Conservation (phyloP, 2,797 vertebrate species). For the Parotocinclus haroldoi region DNA sequence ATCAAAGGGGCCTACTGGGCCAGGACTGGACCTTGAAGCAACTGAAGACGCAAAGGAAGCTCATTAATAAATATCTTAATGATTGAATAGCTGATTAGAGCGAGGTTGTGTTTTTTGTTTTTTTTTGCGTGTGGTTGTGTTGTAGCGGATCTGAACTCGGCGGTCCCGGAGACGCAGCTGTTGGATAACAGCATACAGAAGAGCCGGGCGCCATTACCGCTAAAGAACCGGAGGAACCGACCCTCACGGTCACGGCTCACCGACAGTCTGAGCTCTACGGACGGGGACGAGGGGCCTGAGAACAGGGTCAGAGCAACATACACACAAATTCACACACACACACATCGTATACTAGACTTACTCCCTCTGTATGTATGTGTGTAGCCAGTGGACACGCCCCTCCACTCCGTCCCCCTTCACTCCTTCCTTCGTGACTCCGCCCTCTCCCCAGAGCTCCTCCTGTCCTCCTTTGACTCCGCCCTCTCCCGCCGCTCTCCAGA, state of each 20-base stretch:
- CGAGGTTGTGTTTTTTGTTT: background rate
- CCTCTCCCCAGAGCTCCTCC: conserved; percentile 62
- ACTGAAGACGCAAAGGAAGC: too few relatives aligned
- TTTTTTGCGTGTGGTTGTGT: too few relatives aligned
- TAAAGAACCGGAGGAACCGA: conserved; percentile 76
- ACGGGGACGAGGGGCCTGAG: conserved; percentile 79
- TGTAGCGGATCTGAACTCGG: conserved; percentile 79
- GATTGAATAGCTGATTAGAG: too few relatives aligned
- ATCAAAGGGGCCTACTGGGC: too few relatives aligned
- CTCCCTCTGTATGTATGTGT: conserved; percentile 13
- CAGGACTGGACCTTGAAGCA: too few relatives aligned
- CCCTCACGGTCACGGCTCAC: conserved; percentile 81
- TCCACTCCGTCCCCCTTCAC: conserved; percentile 70
- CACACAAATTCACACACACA: too few relatives aligned
- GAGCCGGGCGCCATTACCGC: conserved; percentile 80
- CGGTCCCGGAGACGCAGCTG: conserved; percentile 83
- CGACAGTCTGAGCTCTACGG: conserved; percentile 84
- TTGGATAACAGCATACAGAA: conserved; percentile 89
- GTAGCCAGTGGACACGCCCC: conserved; percentile 69
- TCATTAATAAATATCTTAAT: too few relatives aligned
- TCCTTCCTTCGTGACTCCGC: conserved; percentile 63
- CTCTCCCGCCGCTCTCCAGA: conserved; percentile 67
- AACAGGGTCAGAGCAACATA: conserved; percentile 64
- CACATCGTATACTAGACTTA: background rate
- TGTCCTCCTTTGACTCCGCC: conserved; percentile 66